Conservation (phyloP, 1,140 invertebrate species). For the Drosophila ercepeae region DNA sequence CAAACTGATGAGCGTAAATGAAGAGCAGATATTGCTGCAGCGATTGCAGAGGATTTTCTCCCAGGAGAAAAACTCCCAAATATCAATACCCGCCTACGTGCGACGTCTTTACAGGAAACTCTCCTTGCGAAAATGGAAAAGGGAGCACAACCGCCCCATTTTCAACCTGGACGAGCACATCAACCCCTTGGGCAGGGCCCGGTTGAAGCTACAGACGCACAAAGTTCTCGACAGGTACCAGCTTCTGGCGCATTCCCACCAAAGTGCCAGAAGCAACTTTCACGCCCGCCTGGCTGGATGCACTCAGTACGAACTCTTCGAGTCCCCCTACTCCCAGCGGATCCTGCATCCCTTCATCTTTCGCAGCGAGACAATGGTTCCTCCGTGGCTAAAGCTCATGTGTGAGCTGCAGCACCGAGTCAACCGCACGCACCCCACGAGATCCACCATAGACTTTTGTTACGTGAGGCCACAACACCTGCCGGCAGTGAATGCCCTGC, state of each 20-base stretch:
- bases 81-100: conserved; percentile 79
- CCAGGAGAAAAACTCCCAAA: conserved; percentile 41
- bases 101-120: conserved; percentile 86
- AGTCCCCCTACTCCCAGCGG: conserved; percentile 75
- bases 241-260: conserved; percentile 49
- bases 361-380: conserved; percentile 58
- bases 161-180: conserved; percentile 86
- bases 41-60: conserved; percentile 72
- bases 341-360: conserved; percentile 81
- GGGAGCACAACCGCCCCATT: conserved; percentile 85
- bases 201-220: conserved; percentile 34
- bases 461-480: conserved; percentile 95
- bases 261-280: conserved; percentile 56
- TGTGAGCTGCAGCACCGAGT: conserved; percentile 71
- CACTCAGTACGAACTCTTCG: conserved; percentile 73
- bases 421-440: conserved; percentile 72
- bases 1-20: conserved; percentile 85
- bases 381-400: conserved; percentile 81
- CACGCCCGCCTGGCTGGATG: conserved; percentile 62
- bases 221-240: conserved; percentile 84
- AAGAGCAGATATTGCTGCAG: conserved; percentile 86
- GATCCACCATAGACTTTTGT: conserved; percentile 90
- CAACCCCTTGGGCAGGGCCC: conserved; percentile 31
- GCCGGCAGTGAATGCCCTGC: conserved; percentile 92
- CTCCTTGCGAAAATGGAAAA: conserved; percentile 86